phyloP scores from a whole-genome alignment of 2,797 vertebrate genomes.

The Sciurus carolinensis region DNA sequence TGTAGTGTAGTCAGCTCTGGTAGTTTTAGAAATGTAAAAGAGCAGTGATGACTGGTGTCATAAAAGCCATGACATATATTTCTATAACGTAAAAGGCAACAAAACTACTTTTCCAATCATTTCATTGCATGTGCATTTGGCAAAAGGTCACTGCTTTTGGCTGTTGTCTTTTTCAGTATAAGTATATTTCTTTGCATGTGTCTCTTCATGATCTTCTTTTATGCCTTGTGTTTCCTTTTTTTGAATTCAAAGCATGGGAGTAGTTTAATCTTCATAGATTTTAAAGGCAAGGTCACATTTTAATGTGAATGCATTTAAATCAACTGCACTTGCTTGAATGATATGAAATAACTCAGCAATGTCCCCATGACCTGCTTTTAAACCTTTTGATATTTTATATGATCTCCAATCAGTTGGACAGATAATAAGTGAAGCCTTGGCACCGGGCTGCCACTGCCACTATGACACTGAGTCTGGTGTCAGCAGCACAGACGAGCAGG shows the following conservation, averaged over 20 bases:
- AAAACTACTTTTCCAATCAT: conserved; percentile 19
- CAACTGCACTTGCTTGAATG: not conserved
- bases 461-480: conserved; percentile 90
- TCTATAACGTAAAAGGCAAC: conserved; percentile 55
- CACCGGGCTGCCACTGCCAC: conserved; percentile 83
- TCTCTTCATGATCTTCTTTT: conserved; percentile 57
- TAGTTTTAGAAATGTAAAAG: conserved; percentile 50
- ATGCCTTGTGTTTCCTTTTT: conserved; percentile 38
- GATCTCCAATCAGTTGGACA: conserved; percentile 91
- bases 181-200: conserved; percentile 74
- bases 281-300: conserved; percentile 58
- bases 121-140: conserved; percentile 64
- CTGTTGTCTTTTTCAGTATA: conserved; percentile 44
- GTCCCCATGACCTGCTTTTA: conserved; percentile 72
- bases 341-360: conserved; percentile 36
- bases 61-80: not conserved
- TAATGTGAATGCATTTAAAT: conserved; percentile 62
- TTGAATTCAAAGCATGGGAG: conserved; percentile 17
- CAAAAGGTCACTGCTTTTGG: conserved; percentile 52
- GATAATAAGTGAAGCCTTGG: conserved; percentile 89
- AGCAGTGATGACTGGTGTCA: not conserved
- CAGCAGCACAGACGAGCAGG: conserved; percentile 89
- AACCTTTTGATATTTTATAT: conserved; percentile 78
- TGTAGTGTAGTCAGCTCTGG: not conserved
- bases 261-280: conserved; percentile 51